Conservation (phyloP, 2,797 vertebrate species). For the Taeniopygia guttata region DNA sequence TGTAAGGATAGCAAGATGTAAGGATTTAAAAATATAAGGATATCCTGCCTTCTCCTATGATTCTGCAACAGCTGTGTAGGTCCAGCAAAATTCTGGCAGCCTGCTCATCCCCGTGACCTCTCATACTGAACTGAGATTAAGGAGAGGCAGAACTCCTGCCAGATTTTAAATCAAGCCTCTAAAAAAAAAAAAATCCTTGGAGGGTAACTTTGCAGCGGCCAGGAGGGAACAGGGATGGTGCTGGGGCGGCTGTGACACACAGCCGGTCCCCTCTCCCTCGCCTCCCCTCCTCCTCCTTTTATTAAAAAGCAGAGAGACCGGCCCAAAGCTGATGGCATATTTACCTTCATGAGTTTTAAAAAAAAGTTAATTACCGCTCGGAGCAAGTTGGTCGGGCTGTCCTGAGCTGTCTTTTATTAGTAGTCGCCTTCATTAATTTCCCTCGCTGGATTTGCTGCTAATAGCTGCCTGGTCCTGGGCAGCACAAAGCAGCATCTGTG, state of each 20-base stretch:
- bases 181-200: neutral
- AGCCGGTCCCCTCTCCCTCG: neutral
- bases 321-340: conserved; percentile 74
- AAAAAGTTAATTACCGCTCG: conserved; percentile 83
- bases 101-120: neutral
- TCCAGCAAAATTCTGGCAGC: neutral
- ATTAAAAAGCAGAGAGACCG: conserved; percentile 71
- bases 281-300: conserved; percentile 39
- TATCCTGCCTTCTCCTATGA: neutral
- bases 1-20: neutral
- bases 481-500: conserved; percentile 84
- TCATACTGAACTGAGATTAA: neutral
- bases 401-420: conserved; percentile 82
- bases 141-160: no score
- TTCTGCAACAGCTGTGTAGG: neutral
- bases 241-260: neutral
- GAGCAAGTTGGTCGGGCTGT: conserved; percentile 79
- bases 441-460: conserved; percentile 81
- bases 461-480: conserved; percentile 75
- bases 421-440: conserved; percentile 83
- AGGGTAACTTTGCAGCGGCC: neutral
- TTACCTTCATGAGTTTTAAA: conserved; percentile 76
- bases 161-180: neutral
- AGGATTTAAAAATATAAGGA: neutral
- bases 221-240: neutral